Evolutionary conservation across 2,113 vertebrate genomes (phyloP), one percentile per base, ranked within the genome.

Genomic region (Hippocampus zosterae): DNA sequence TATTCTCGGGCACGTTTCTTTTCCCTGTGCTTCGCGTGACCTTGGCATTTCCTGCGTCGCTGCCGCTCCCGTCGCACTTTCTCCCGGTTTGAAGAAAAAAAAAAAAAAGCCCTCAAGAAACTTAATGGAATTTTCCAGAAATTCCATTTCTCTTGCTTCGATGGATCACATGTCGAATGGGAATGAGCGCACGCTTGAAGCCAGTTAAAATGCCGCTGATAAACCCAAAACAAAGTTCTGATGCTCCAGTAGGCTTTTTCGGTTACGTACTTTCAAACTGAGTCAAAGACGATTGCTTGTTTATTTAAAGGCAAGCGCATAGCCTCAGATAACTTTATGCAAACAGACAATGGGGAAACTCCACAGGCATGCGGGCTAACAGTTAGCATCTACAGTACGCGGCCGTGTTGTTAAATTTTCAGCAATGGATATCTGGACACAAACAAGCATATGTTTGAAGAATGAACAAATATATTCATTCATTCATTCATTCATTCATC

Each of bases 1-100:
- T 90, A 88, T 74, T 82, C 77, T 81, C 61, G 75, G 68, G 72
- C 56, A 62, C 73, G 77, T 79, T 37, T 86, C 77, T 84, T 89
- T 85, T 86, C 72, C 77, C 81, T 77, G 65, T 23, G 1, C 75
- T 18, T 4, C 57, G 19, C 11, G 56, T 78, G 75, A 77, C 79
- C 82, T 81, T 61, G 80, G 63, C 15, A 72, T 74, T 85, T 85
- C 80, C 86, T 81, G 48, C 52, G 52, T 1, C 2, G 10, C 21
- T 8, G 73, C 76, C 75, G 73, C 78, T 73, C 82, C 82, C 21
- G 44, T 82, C 73, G 69, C 70, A 66, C 44, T 25, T 44, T 42
- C 69, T 42, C 11, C 63, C 5, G 53, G 67, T 46, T 67, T 25
- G 27, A 52, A n/a, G 9, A n/a, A n/a, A n/a, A n/a, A n/a, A n/a